Conservation (phyloP, 2,888 invertebrate species). For the Ornithoptera priamus region DNA sequence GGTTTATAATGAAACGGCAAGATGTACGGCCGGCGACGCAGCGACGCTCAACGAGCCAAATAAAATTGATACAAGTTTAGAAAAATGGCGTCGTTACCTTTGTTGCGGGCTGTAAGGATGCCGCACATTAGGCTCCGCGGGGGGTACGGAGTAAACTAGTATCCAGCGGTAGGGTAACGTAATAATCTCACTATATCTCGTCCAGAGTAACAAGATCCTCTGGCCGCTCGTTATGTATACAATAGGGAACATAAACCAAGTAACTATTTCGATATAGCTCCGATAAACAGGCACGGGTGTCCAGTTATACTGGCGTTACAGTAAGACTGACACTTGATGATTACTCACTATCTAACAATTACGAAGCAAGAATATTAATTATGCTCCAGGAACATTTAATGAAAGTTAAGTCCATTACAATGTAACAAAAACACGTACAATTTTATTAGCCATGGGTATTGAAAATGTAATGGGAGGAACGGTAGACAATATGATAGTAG, state of each 20-base stretch:
- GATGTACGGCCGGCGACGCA: constrained; percentile 56
- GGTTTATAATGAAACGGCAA: constrained; percentile 73
- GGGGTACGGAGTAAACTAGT: constrained; percentile 73
- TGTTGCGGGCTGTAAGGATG: constrained; percentile 57
- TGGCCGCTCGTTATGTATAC: constrained; percentile 38
- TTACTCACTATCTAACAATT: constrained; percentile 72
- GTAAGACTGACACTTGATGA: constrained; percentile 65
- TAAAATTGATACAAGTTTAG: constrained; percentile 31
- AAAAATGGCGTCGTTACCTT: constrained; percentile 50
- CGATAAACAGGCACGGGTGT: constrained; percentile 37
- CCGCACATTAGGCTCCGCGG: constrained; percentile 77
- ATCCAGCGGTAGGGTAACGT: constrained; percentile 67
- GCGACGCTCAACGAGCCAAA: constrained; percentile 39
- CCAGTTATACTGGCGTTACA: constrained; percentile 48
- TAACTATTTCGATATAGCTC: constrained; percentile 30
- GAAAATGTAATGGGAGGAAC: too few species aligned
- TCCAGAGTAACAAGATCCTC: constrained; percentile 60
- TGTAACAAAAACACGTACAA: too few species aligned
- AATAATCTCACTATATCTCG: constrained; percentile 68
- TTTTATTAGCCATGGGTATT: too few species aligned
- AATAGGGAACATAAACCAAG: constrained; percentile 36
- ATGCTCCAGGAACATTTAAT: constrained; percentile 66
- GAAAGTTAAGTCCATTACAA: too few species aligned
- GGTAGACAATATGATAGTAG: too few species aligned
- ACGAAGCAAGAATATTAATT: constrained; percentile 75